Percentiles rank a stretch among this genome's conserved stretches.
Evolutionary conservation across 2,113 vertebrate genomes (phyloP).

Genomic region (Oceanites oceanicus): DNA sequence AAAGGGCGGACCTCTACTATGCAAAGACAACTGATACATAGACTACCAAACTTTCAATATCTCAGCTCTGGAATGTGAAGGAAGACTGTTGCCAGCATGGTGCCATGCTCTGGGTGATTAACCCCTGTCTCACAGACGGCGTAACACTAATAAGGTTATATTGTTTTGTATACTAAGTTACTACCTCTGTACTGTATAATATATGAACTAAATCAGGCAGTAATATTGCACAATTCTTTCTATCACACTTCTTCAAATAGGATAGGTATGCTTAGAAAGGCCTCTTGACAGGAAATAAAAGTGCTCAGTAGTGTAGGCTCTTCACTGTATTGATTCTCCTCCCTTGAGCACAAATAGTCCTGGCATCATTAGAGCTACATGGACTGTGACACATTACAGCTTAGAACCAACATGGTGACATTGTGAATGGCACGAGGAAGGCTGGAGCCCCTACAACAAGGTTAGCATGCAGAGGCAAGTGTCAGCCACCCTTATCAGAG

Average conservation of each 20-base stretch:
- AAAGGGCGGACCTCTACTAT: background rate
- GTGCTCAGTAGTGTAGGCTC: background rate
- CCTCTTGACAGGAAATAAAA: background rate
- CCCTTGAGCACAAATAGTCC: background rate
- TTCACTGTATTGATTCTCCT: background rate
- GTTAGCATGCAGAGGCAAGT: background rate
- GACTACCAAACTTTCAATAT: background rate
- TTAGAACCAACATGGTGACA: background rate
- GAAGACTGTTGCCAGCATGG: background rate
- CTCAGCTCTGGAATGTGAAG: background rate
- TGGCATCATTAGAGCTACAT: background rate
- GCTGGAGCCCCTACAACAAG: background rate
- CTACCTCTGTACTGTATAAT: background rate
- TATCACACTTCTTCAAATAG: background rate
- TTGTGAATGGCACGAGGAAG: background rate
- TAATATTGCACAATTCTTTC: background rate
- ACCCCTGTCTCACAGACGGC: background rate
- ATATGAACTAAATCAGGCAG: background rate
- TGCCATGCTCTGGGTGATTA: background rate
- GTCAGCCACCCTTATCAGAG: background rate
- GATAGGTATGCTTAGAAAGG: background rate
- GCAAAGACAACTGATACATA: background rate
- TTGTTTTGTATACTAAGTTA: background rate
- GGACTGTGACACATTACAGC: background rate
- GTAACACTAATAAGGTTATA: rapidly evolving